Percentiles rank a stretch among this genome's conserved stretches.
Evolutionary conservation across 2,113 vertebrate genomes (phyloP).

Genomic region (Sporophila hypoxantha): DNA sequence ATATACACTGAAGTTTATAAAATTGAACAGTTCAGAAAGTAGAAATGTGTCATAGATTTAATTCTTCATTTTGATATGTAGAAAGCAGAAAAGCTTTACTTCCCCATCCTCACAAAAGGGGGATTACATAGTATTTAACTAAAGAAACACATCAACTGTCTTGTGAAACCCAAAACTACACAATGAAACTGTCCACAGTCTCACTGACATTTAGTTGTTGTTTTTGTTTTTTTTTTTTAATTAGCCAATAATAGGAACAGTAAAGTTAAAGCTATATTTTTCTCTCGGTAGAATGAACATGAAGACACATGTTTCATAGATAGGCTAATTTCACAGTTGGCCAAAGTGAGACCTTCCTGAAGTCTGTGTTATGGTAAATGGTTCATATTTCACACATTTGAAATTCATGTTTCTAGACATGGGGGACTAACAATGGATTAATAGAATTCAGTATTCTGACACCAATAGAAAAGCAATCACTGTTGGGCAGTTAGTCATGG

Average conservation of each 20-base stretch:
- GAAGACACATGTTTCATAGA: background rate
- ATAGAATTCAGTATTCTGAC: background rate
- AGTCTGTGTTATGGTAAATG: background rate
- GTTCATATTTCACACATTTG: background rate
- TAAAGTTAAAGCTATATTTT: background rate
- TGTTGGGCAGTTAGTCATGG: background rate
- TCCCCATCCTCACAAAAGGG: background rate
- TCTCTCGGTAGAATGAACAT: background rate
- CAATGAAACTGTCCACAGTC: background rate
- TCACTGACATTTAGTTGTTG: background rate
- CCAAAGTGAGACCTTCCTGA: background rate
- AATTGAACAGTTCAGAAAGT: background rate
- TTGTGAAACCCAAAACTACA: background rate
- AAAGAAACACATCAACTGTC: background rate
- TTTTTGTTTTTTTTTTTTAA: background rate
- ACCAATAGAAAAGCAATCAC: background rate
- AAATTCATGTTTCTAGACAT: background rate
- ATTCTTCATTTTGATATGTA: background rate
- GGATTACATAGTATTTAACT: background rate
- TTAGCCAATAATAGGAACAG: background rate
- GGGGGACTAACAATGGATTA: background rate
- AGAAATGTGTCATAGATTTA: background rate
- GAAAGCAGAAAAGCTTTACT: background rate
- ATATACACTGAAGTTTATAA: background rate
- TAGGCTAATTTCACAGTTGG: background rate